Evolutionary conservation across 2,113 vertebrate genomes (phyloP), one percentile per base, ranked within the genome.

Genomic region (Sinocyclocheilus grahami): DNA sequence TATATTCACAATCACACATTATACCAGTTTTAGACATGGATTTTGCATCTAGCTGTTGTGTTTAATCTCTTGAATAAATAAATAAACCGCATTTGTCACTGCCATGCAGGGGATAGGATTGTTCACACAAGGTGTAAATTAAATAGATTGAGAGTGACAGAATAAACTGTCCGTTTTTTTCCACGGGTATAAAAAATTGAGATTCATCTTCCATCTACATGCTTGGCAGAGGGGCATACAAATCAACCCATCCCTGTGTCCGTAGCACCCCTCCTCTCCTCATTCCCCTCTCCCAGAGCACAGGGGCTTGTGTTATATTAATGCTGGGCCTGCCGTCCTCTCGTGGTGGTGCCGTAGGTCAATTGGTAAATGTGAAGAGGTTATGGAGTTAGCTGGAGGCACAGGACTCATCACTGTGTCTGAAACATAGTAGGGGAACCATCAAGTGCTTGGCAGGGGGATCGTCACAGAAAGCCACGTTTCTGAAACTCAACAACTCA

Each of bases 101-200:
- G 42, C 62, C 42, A 67, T 39, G 42, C 62, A 82, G 24, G 24
- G 14, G 24, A 67, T 51, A 18, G 13, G 62, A 82, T 18, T 67
- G 62, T 51, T 51, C 62, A 82, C 62, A 82, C 79, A 51, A 18
- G 42, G 79, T 67, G 42, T 82, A 67, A 82, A 82, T 82, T 24
- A 67, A 82, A 51, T 67, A 67, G 62, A 82, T 82, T 82, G 42
- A 82, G 42, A 82, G 62, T 82, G 79, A 82, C 33, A 63, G 37
- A 81, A 81, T 65, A 8, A 81, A 48, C 62, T 67, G 37, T 8
- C 6, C 1, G 0, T 48, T 74, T 30, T 79, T 80, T 80, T 63
- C 1, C 33, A 24, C 2, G 6, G 11, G 2, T 24, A n/a, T 16
- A 74, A 46, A 78, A 80, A 80, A 80, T 39, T 67, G 8, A 30